Evolutionary conservation across 2,797 vertebrate genomes (phyloP).

Genomic region (Sarcophilus harrisii): DNA sequence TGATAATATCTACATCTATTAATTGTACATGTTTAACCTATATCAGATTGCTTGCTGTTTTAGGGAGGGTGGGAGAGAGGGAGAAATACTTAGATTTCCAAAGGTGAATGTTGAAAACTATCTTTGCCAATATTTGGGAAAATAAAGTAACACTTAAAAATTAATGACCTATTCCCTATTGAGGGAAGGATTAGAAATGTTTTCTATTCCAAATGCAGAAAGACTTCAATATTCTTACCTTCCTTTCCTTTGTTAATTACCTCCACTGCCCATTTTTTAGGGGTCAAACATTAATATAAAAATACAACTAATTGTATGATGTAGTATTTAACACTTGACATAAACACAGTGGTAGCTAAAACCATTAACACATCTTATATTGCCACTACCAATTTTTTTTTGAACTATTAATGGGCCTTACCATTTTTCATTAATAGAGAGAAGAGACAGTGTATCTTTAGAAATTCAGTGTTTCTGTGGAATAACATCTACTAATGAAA

Average conservation of each 20-base stretch:
- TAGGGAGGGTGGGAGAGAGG: no score
- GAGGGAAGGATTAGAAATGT: not conserved
- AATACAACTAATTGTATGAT: not conserved
- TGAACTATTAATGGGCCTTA: conserved; percentile 7
- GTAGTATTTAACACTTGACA: not conserved
- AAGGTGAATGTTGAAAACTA: no score
- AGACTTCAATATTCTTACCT: not conserved
- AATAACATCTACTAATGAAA: conserved; percentile 54
- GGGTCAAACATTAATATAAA: conserved; percentile 16
- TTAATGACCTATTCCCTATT: no score
- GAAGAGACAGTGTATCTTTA: not conserved
- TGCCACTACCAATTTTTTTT: conserved; percentile 26
- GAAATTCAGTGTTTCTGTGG: conserved; percentile 31
- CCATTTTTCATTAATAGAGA: conserved; percentile 27
- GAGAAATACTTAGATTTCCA: no score
- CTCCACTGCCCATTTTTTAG: not conserved
- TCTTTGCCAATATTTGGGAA: no score
- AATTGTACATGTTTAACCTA: no score
- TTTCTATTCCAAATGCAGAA: not conserved
- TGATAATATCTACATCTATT: not conserved
- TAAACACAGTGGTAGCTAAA: not conserved
- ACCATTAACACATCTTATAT: not conserved
- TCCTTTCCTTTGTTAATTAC: not conserved
- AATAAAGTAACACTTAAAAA: no score
- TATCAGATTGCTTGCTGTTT: no score